Evolutionary conservation across 2,113 vertebrate species (phyloP).

Genomic region (Sula dactylatra): DNA sequence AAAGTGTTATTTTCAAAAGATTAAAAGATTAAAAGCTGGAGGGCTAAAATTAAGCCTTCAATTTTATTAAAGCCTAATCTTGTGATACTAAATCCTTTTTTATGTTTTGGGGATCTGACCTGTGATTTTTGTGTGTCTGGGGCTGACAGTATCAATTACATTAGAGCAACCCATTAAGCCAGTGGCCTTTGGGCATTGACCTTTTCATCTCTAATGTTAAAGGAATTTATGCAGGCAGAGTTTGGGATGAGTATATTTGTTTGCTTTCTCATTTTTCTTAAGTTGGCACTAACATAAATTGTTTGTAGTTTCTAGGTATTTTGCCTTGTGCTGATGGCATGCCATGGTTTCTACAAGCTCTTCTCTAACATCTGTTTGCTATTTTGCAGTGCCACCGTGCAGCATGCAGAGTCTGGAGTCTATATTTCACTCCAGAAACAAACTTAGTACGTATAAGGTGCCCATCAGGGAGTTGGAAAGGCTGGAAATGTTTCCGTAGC

Average conservation of each 20-base stretch:
- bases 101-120: neutral
- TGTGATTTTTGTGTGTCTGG: neutral
- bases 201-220: neutral
- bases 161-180: neutral
- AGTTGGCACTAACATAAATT: neutral
- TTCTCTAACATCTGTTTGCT: rapidly evolving
- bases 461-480: neutral
- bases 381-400: neutral
- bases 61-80: constrained; percentile 21
- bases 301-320: neutral
- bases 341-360: neutral
- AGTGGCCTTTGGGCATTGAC: neutral
- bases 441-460: rapidly evolving
- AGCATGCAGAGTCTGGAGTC: neutral
- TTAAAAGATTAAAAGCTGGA: constrained; percentile 9
- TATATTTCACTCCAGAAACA: neutral
- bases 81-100: constrained; percentile 5
- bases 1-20: neutral
- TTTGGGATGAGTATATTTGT: neutral
- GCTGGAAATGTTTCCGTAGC: neutral
- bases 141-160: constrained; percentile 11
- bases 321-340: neutral
- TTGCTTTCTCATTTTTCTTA: neutral
- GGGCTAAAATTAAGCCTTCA: constrained; percentile 39
- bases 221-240: neutral